Percentiles rank a stretch among this genome's conserved stretches.
phyloP scores from a whole-genome alignment of 2,113 vertebrate genomes.

The Eclectus roratus region DNA sequence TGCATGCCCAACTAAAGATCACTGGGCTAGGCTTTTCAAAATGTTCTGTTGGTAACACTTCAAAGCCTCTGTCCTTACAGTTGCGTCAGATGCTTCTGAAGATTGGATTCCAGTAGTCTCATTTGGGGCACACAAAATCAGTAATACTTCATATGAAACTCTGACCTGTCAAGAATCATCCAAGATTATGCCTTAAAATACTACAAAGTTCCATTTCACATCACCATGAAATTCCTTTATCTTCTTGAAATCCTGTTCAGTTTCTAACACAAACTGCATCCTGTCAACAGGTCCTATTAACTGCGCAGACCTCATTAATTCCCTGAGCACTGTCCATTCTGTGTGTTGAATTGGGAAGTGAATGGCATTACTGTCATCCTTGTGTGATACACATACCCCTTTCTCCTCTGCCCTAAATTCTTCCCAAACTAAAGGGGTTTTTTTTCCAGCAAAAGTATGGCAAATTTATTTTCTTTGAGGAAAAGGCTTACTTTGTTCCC shows the following conservation, averaged over 20 bases:
- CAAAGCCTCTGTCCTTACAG: background rate
- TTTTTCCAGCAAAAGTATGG: background rate
- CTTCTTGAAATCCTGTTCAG: background rate
- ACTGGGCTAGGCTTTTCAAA: background rate
- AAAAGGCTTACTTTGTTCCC: background rate
- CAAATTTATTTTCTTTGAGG: background rate
- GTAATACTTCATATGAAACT: background rate
- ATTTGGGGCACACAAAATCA: background rate
- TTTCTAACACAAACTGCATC: background rate
- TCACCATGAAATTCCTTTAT: background rate
- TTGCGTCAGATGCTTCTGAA: background rate
- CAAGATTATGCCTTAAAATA: background rate
- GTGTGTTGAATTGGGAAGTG: conserved; percentile 49
- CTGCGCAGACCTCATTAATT: background rate
- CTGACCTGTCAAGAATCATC: background rate
- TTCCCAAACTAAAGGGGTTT: background rate
- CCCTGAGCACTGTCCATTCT: conserved; percentile 58
- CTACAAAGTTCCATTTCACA: background rate
- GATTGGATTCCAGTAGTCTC: background rate
- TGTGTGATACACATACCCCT: background rate
- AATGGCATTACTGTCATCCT: background rate
- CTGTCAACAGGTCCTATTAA: background rate
- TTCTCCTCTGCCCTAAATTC: background rate
- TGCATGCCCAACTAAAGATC: background rate
- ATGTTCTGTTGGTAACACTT: background rate